Conservation (phyloP, 2,797 vertebrate genomes). For the Bovichtus variegatus region DNA sequence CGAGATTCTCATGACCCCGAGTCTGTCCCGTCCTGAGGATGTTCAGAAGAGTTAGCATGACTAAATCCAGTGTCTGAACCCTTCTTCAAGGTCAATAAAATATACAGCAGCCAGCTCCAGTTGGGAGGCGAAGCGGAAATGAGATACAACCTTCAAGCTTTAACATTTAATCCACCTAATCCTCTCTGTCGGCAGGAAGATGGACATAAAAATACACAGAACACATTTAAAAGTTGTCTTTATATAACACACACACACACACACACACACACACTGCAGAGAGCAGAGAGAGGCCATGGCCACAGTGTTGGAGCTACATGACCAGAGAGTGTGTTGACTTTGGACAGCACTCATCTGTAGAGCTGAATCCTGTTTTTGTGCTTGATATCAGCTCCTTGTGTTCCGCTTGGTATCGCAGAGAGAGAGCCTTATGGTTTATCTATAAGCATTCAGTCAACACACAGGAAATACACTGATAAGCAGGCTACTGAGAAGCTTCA, state of each 20-base stretch:
- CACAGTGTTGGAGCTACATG: constrained; percentile 16
- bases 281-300: constrained; percentile 14
- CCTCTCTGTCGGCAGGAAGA: not conserved
- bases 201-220: constrained; percentile 1
- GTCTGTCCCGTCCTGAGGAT: constrained; percentile 34
- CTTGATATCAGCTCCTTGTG: constrained; percentile 23
- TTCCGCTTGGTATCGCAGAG: constrained; percentile 12
- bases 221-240: not conserved
- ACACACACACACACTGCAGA: not conserved
- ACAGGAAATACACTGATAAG: constrained; percentile 32
- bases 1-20: constrained; percentile 67
- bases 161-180: constrained; percentile 42
- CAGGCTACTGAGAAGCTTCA: constrained; percentile 13
- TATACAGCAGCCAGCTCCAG: constrained; percentile 28
- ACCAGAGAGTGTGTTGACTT: constrained; percentile 50
- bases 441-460: constrained; percentile 3
- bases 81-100: constrained; percentile 36
- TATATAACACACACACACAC: not conserved
- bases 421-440: constrained; percentile 11
- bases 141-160: constrained; percentile 35
- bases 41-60: constrained; percentile 30
- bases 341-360: constrained; percentile 30
- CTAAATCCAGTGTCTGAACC: constrained; percentile 41
- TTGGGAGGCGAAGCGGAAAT: constrained; percentile 35
- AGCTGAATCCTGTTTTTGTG: constrained; percentile 46